Base-by-base conservation (phyloP, 2,113 vertebrate genomes). In the Phalacrocorax aristotelis region DNA sequence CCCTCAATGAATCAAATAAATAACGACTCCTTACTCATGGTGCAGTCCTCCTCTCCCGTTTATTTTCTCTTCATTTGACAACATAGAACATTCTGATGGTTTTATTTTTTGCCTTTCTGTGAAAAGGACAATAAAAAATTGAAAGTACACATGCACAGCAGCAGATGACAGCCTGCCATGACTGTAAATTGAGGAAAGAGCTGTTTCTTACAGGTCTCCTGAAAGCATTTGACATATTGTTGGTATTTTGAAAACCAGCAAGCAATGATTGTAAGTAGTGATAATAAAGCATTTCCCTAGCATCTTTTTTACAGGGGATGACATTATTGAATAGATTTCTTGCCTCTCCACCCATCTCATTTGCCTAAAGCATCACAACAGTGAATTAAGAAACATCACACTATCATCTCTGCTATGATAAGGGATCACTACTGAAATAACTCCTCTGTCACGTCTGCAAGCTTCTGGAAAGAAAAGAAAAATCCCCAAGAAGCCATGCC, bases 31-130 rank as follows among this genome's bases (percentile, higher is more conserved):
- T 46, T 60, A 44, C 87, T 71, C 76, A 58, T 44, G n/a, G 30
- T 78, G 40, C 46, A 90, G 72, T 64, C 68, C 21, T 81, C 68
- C 60, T 95, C 34, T 81, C 32, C 71, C 12, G 0, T 64, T 89
- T 83, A 54, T 93, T 97, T 60, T 95, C 83, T 70, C 81, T 94
- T 91, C 29, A 51, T 87, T 87, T 91, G 75, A 94, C 72, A 87
- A n/a, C 46, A 88, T 51, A 93, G 44, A 88, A 58, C 0, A 2
- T 89, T 75, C 34, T 36, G 65, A 84, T 48, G 12, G 5, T 74
- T 75, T 89, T 36, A 11, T 79, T 76, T 57, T 85, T 36, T 65
- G 34, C 25, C 17, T 57, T 19, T n/a, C 44, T 29, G 14, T n/a
- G 46, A 69, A 89, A 84, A 95, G 42, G 23, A 42, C 46, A 89